Evolutionary conservation across 92 coral and sea anemone genomes (phyloP).

Genomic region (Metridium senile): DNA sequence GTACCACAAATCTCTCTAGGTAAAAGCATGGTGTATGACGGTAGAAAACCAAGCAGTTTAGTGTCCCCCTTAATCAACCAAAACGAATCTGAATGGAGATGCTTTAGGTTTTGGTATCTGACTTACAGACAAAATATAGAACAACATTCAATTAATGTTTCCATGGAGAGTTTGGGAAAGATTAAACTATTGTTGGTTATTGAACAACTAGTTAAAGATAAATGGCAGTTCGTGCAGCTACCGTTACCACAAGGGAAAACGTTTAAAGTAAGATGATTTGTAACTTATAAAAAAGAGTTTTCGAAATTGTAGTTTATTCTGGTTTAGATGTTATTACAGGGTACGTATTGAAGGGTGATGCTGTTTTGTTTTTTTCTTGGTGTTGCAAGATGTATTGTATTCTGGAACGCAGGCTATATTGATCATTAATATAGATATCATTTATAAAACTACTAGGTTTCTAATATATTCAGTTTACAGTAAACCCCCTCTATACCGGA

Average conservation of each 20-base stretch:
- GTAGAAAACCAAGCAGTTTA: not conserved
- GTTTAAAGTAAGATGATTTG: not conserved
- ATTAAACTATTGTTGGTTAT: not conserved
- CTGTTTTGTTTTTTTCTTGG: too few relatives aligned
- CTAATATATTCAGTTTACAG: too few relatives aligned
- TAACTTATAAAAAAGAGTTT: not conserved
- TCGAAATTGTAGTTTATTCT: too few relatives aligned
- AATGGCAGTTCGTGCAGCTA: not conserved
- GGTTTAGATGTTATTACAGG: too few relatives aligned
- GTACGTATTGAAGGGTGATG: too few relatives aligned
- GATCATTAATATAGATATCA: too few relatives aligned
- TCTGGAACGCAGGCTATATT: too few relatives aligned
- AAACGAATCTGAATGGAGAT: not conserved
- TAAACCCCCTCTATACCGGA: too few relatives aligned
- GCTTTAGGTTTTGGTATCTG: not conserved
- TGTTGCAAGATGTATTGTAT: too few relatives aligned
- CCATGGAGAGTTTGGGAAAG: not conserved
- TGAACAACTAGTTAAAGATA: not conserved
- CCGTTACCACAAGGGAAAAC: not conserved
- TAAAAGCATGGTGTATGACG: not conserved
- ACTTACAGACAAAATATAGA: not conserved
- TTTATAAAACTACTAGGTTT: too few relatives aligned
- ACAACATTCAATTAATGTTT: not conserved
- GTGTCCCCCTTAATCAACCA: not conserved
- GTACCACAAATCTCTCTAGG: too few relatives aligned